Percentiles rank a stretch among this genome's conserved stretches.
Conservation (phyloP, 64 coral and sea anemone genomes). For the Orbicella faveolata region DNA sequence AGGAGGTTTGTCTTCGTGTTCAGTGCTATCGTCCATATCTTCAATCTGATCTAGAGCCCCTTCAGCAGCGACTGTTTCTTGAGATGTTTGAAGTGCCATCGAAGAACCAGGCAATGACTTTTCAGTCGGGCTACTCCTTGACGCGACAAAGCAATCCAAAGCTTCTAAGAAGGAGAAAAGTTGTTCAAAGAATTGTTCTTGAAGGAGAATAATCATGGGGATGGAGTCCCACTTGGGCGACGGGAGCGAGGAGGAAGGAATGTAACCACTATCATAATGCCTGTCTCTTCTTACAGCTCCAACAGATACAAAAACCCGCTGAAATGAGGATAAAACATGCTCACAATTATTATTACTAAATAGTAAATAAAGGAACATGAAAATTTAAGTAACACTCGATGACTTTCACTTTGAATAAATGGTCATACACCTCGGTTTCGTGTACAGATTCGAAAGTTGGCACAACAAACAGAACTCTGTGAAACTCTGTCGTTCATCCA, state of each 20-base stretch:
- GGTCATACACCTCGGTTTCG: no score
- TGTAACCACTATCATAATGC: slow-evolving; percentile 68
- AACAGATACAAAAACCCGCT: slow-evolving; percentile 99
- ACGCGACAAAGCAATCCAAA: slow-evolving; percentile 62
- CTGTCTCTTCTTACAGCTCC: slow-evolving; percentile 79
- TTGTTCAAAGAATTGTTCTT: slow-evolving; percentile 78
- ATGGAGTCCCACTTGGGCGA: slow-evolving; percentile 75
- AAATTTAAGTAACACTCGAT: no score
- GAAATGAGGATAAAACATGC: not conserved
- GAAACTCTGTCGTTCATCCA: no score
- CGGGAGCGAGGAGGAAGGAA: slow-evolving; percentile 83
- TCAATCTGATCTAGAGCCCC: not conserved
- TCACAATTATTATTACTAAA: no score
- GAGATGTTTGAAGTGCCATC: not conserved
- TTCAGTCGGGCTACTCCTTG: slow-evolving; percentile 28
- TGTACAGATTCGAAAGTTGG: no score
- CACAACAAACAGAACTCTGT: no score
- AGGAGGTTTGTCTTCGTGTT: not conserved
- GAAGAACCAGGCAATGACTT: not conserved
- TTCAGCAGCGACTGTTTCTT: not conserved
- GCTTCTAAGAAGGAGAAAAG: slow-evolving; percentile 90
- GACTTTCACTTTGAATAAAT: no score
- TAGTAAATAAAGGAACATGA: no score
- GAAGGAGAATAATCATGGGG: slow-evolving; percentile 89
- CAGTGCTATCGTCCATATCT: not conserved